A percentile compares a stretch with the other conserved stretches of the same genome.
Conservation (phyloP, 2,888 invertebrate genomes). For the Alentia gelatinosa region DNA sequence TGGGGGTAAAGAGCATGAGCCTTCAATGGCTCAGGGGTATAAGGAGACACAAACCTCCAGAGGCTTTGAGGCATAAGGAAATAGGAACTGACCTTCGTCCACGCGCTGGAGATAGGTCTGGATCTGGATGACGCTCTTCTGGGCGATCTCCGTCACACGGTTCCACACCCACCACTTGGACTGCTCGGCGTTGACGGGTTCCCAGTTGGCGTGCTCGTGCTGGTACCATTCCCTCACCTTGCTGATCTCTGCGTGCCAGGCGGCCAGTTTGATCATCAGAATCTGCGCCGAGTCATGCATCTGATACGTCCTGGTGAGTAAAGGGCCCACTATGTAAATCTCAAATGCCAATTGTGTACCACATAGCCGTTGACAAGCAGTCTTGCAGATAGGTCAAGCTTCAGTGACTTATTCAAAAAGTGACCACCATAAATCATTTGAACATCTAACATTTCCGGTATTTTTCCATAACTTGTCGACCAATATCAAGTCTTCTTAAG, state of each 20-base stretch:
- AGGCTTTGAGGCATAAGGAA: neutral
- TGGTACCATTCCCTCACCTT: constrained; percentile 76
- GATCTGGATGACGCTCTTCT: constrained; percentile 76
- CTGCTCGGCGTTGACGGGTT: constrained; percentile 70
- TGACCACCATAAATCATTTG: no score
- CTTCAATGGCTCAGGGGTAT: no score
- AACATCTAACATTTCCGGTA: no score
- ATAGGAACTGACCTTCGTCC: constrained; percentile 70
- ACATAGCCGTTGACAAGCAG: no score
- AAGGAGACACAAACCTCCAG: no score
- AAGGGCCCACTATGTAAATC: no score
- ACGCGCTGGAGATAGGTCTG: constrained; percentile 78
- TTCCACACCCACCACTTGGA: constrained; percentile 81
- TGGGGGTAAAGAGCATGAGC: no score
- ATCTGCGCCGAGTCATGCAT: constrained; percentile 80
- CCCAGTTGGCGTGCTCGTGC: constrained; percentile 77
- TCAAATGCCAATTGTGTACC: no score
- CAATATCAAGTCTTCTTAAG: no score
- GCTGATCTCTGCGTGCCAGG: constrained; percentile 71
- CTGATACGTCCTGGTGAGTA: constrained; percentile 72
- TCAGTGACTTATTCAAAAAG: no score
- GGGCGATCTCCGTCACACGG: constrained; percentile 71
- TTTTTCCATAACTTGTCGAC: no score
- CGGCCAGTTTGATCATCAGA: constrained; percentile 74
- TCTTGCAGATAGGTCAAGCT: no score